A percentile compares a stretch with the other conserved stretches of the same genome.
These are phyloP conservation scores for Oryzias dopingdopingensis DNA, from an alignment of 2,797 vertebrate genomes.

Conservation along the genomic window DNA sequence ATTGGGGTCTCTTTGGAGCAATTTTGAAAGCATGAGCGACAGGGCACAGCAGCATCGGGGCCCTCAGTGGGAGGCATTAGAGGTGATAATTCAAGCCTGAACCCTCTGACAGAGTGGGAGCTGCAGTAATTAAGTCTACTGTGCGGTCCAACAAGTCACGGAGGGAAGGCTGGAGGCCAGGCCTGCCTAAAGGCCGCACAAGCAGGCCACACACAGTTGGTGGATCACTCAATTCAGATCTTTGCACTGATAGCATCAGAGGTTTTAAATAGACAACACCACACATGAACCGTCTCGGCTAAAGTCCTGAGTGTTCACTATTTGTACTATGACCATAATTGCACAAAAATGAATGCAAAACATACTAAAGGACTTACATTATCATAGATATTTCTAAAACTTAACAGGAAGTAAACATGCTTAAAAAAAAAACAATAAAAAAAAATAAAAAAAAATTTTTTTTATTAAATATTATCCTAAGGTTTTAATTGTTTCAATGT, in stretches of 20 bases:
- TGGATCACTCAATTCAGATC: constrained; percentile 56
- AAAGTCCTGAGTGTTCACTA: constrained; percentile 10
- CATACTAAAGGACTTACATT: too few species aligned
- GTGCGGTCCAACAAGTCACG: constrained; percentile 48
- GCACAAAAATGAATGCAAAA: too few species aligned
- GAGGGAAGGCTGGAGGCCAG: constrained; percentile 36
- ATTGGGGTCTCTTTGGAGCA: constrained; percentile 13
- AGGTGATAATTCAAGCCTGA: constrained; percentile 68
- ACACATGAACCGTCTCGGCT: constrained; percentile 9
- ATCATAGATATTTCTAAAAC: too few species aligned
- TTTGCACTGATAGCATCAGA: constrained; percentile 48
- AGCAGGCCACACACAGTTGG: constrained; percentile 44
- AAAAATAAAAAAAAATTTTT: too few species aligned
- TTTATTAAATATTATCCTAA: too few species aligned
- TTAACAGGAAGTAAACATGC: too few species aligned
- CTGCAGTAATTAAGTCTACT: constrained; percentile 53
- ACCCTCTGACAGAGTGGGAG: constrained; percentile 47
- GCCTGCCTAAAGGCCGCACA: constrained; percentile 24
- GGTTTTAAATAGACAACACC: constrained; percentile 46
- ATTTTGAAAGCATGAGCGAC: constrained; percentile 35
- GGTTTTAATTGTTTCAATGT: too few species aligned
- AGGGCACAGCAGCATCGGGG: constrained; percentile 20
- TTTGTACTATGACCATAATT: not conserved
- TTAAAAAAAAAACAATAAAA: too few species aligned
- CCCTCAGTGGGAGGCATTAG: constrained; percentile 24